phyloP scores from a whole-genome alignment of 2,888 invertebrate genomes.

The Monopis laevigella region DNA sequence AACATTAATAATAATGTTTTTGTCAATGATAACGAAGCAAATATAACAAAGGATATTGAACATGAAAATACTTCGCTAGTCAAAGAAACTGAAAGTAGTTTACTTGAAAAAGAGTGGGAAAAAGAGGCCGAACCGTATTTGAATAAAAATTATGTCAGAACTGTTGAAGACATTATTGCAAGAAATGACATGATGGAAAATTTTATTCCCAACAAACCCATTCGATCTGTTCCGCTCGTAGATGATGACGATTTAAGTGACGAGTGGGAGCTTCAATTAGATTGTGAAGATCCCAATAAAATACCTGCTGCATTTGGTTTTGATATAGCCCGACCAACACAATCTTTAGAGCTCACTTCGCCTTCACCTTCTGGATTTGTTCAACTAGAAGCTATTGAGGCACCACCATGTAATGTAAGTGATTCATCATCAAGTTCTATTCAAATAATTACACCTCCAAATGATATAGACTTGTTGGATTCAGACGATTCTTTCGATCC shows the following conservation, averaged over 20 bases:
- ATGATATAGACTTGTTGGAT: constrained; percentile 23
- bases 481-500: constrained; percentile 30
- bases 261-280: constrained; percentile 12
- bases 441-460: constrained; percentile 13
- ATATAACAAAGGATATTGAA: too few species aligned
- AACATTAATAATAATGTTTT: too few species aligned
- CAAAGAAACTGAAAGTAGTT: constrained; percentile 19
- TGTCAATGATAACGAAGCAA: too few species aligned
- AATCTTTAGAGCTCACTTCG: too few species aligned
- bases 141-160: constrained; percentile 3
- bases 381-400: not conserved
- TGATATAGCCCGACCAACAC: too few species aligned
- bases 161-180: not conserved
- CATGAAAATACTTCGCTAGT: too few species aligned
- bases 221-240: constrained; percentile 11
- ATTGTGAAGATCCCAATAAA: constrained; percentile 7
- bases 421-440: constrained; percentile 13
- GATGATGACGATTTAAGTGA: constrained; percentile 4
- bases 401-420: not conserved
- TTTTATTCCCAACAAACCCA: not conserved
- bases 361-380: too few species aligned
- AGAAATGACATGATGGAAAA: constrained; percentile 4
- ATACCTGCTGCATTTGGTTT: not conserved
- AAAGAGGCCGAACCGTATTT: constrained; percentile 3
- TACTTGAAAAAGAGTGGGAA: constrained; percentile 16